Evolutionary conservation across 2,797 vertebrate species (phyloP).

Genomic region (Hydrocynus forskahlii): DNA sequence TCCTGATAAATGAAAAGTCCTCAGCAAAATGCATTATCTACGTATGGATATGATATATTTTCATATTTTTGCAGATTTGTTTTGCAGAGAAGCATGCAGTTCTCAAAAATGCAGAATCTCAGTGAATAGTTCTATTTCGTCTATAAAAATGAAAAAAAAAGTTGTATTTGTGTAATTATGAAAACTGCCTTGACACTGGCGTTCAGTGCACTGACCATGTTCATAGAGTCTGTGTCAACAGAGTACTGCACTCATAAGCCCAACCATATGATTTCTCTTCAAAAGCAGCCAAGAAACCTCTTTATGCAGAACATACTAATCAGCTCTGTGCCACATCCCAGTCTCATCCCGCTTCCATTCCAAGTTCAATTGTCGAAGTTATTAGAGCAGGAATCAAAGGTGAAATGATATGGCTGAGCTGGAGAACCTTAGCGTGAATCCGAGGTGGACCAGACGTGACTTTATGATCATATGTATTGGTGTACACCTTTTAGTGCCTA

Average conservation of each 20-base stretch:
- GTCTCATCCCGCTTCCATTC: constrained; percentile 34
- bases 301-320: constrained; percentile 52
- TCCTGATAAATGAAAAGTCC: constrained; percentile 42
- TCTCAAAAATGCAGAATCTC: constrained; percentile 59
- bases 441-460: constrained; percentile 56
- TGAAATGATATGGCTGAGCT: constrained; percentile 37
- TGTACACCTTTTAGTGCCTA: constrained; percentile 83
- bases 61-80: constrained; percentile 73
- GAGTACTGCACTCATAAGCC: constrained; percentile 25
- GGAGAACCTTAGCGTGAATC: constrained; percentile 49
- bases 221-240: constrained; percentile 39
- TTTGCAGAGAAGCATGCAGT: constrained; percentile 72
- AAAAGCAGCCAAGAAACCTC: constrained; percentile 55
- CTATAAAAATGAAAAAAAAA: constrained; percentile 27
- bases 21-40: constrained; percentile 60
- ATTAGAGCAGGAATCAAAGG: constrained; percentile 18
- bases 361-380: constrained; percentile 23
- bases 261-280: constrained; percentile 40
- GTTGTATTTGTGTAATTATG: constrained; percentile 40
- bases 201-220: constrained; percentile 38
- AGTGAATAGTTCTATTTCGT: constrained; percentile 50
- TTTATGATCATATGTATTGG: constrained; percentile 69
- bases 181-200: constrained; percentile 41
- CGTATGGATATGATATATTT: constrained; percentile 74
- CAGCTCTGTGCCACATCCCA: constrained; percentile 22